phyloP scores from a whole-genome alignment of 2,113 vertebrate genomes.

The Heterochromis multidens region DNA sequence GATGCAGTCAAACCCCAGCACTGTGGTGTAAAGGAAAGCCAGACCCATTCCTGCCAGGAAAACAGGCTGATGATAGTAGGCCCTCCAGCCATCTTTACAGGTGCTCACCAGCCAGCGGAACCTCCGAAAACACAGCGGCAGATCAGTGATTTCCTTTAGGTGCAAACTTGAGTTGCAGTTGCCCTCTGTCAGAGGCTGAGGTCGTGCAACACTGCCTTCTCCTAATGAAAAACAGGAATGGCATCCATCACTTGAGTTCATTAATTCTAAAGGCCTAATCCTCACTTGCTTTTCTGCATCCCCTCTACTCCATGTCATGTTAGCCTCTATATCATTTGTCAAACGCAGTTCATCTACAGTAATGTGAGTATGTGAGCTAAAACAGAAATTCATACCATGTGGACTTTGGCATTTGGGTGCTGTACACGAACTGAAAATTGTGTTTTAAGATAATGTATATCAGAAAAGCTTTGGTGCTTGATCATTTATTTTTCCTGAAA shows the following conservation, averaged over 20 bases:
- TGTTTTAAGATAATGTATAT: neutral
- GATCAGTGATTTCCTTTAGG: slow-evolving; percentile 43
- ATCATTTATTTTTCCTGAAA: neutral
- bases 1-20: slow-evolving; percentile 83
- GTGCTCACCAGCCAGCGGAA: slow-evolving; percentile 63
- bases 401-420: neutral
- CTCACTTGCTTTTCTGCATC: neutral
- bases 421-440: neutral
- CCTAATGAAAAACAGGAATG: slow-evolving; percentile 34
- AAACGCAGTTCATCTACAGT: neutral
- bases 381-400: neutral
- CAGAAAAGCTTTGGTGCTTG: neutral
- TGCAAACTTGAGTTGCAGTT: slow-evolving; percentile 45
- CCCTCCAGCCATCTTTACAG: slow-evolving; percentile 75
- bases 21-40: slow-evolving; percentile 81
- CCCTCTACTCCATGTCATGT: neutral
- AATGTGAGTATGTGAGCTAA: neutral
- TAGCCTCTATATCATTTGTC: neutral
- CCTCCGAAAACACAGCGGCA: slow-evolving; percentile 62
- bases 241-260: slow-evolving; percentile 15
- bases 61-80: slow-evolving; percentile 75
- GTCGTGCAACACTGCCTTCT: slow-evolving; percentile 13
- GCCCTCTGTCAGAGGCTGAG: slow-evolving; percentile 43
- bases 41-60: slow-evolving; percentile 80
- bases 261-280: neutral